Base-by-base conservation (phyloP, 1,140 invertebrate genomes). In the Drosophila sp. region DNA sequence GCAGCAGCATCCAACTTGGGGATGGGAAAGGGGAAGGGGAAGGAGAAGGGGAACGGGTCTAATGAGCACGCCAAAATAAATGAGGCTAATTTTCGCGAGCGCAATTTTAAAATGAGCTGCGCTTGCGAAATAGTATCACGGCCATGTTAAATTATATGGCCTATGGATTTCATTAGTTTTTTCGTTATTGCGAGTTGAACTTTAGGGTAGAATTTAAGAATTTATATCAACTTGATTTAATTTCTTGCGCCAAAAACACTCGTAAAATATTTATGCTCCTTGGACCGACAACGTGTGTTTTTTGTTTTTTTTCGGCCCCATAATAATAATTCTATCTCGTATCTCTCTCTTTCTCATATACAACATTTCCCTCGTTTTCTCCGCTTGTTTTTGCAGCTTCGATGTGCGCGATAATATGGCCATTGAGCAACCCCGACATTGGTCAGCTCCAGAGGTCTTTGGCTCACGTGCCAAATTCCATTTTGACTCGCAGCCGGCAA, bases 391-490 rank as follows among this genome's bases (percentile, higher is more conserved):
- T 94, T 94, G 6, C 94, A 97, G 96, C 91, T 95, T 96, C 91
- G 96, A 97, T 92, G 95, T 96, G 2, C 94, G 96, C 58, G 96
- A 95, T 67, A 96, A 95, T 84, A 94, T 95, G 56, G 92, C 96
- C 62, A 93, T 93, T 16, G 93, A 94, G 78, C 94, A 95, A 56
- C 95, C 94, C 9, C 92, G 94, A 7, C 96, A 97, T 92, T 96
- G 95, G 94, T 96, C 96, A 27, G 94, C 95, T 51, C 94, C 95
- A 25, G 94, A 95, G 80, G 95, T 96, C 75, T 97, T 97, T 92
- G 96, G 96, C 34, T 94, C 95, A 40, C 94, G 96, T 63, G 96
- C 96, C 40, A 95, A 95, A 92, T 97, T 97, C 93, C 93, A 94
- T 58, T 94, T 95, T 36, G 93, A 94, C 43, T 94, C 94, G 21